phyloP scores from a whole-genome alignment of 1,140 invertebrate genomes.

The Drosophila grimshawi region DNA sequence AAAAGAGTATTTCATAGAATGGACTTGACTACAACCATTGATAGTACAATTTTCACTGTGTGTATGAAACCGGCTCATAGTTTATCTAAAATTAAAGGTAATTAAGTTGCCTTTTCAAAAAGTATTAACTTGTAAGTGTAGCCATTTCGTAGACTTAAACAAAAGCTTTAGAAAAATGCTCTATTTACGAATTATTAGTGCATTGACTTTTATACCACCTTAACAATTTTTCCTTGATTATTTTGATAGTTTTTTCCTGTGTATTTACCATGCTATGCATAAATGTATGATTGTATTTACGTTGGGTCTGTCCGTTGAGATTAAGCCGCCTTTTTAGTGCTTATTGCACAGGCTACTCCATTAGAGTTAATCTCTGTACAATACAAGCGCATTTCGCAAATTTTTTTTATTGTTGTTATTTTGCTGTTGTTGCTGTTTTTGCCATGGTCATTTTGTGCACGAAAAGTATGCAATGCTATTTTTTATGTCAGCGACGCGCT shows the following conservation, averaged over 20 bases:
- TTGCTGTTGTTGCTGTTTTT: conserved; percentile 25
- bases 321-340: conserved; percentile 48
- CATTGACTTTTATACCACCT: no score
- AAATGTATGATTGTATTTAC: neutral
- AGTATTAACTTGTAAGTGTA: no score
- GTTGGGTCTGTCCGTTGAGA: neutral
- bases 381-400: conserved; percentile 16
- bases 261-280: neutral
- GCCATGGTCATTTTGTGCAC: conserved; percentile 20
- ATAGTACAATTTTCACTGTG: no score
- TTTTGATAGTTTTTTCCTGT: neutral
- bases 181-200: no score
- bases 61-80: no score
- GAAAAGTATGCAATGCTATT: conserved; percentile 59
- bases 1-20: no score
- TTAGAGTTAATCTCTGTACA: conserved; percentile 69
- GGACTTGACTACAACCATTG: no score
- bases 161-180: no score
- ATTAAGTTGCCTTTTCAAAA: no score
- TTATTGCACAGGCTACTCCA: conserved; percentile 55
- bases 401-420: neutral
- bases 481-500: conserved; percentile 43
- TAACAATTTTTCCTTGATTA: no score
- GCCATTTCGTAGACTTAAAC: no score
- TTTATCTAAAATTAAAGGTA: no score